Base-by-base conservation (phyloP, 2,797 vertebrate genomes). In the Microctenopoma stevenorrisi region DNA sequence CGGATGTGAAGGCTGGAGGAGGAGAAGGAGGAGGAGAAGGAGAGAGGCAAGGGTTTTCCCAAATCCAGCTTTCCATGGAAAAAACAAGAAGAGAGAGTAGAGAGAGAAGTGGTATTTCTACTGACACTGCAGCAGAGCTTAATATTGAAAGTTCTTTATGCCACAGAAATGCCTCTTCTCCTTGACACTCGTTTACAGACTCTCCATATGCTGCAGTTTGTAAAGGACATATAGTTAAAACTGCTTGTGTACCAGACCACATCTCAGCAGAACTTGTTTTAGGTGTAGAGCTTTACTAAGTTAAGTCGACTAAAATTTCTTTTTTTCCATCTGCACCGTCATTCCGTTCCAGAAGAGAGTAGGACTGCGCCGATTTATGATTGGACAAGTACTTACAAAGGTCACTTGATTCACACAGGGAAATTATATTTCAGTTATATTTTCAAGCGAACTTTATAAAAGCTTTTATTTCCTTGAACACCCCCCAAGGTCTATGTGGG, bases 1-100 rank as follows among this genome's bases (percentile, higher is more conserved):
- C 94, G 94, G 94, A 95, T 94, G 93, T 94, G 91, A 93, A 90
- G 92, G 83, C 74, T 89, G 79, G 61, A 90, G 65, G 56, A 79
- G 75, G 61, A 90, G 65, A 52, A 90, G 65, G 56, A 79, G 75
- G 61, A 90, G 65, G 56, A 79, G 75, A 57, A 68, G 85, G 71
- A 90, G 86, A 84, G 85, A 87, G 71, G 74, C 48, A 60, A 84
- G 82, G 72, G 72, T 88, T 89, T 85, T 83, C 80, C 86, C 78
- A 89, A 86, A 86, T 87, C 83, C 83, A 89, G 83, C 57, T 89
- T 91, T 86, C 91, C 89, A 93, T 84, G 52, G 69, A 88, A 72
- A 74, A 81, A 74, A 86, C 88, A 57, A 48, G 38, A 3, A 48
- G 43, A 56, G 60, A 54, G 35, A 51, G 22, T 22, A 22, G 42